Percentiles rank a stretch among this genome's conserved stretches.
phyloP scores from a whole-genome alignment of 2,113 vertebrate species.

The Tragelaphus strepsiceros region DNA sequence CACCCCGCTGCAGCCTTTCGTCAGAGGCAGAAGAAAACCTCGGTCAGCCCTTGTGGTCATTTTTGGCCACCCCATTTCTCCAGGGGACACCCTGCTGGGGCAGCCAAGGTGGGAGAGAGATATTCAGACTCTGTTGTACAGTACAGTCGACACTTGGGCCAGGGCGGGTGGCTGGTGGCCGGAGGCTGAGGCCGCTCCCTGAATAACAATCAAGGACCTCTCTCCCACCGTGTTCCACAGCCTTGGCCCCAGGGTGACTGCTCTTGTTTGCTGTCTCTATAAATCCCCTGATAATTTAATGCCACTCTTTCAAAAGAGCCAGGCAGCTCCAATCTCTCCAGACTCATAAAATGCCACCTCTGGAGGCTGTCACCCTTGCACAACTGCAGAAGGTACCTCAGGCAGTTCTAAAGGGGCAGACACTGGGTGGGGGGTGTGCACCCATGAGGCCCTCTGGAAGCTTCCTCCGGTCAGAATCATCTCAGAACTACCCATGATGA shows the following conservation, averaged over 20 bases:
- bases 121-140: background rate
- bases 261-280: background rate
- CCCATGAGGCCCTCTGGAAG: background rate
- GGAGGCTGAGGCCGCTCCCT: fast-evolving
- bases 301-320: background rate
- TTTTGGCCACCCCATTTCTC: background rate
- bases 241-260: fast-evolving
- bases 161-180: no score
- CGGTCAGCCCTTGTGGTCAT: no score
- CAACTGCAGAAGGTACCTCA: fast-evolving
- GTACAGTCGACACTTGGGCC: background rate
- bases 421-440: background rate
- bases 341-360: background rate
- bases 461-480: background rate
- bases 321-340: background rate
- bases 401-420: background rate
- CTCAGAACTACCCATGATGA: background rate
- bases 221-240: fast-evolving
- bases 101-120: background rate
- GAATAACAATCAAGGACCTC: fast-evolving
- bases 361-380: background rate
- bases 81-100: background rate
- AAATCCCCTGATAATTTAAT: background rate
- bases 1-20: fast-evolving
- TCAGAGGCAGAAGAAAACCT: background rate